Percentiles rank a stretch among this genome's conserved stretches.
Conservation (phyloP, 1,140 invertebrate genomes). For the Drosophila parabipectinata region DNA sequence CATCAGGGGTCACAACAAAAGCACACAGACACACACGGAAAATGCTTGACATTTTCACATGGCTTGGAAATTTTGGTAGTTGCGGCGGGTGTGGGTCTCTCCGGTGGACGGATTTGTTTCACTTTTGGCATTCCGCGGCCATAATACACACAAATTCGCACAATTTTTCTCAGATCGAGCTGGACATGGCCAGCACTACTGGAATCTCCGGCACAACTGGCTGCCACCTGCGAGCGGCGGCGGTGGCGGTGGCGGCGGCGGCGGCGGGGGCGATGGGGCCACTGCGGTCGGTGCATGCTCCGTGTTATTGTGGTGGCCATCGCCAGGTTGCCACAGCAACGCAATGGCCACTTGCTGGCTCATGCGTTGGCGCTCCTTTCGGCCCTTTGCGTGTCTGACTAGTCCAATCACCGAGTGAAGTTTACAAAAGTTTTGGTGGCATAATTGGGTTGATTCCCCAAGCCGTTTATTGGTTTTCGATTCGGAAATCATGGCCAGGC, state of each 20-base stretch:
- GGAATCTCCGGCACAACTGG: constrained; percentile 72
- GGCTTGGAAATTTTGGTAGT: constrained; percentile 9
- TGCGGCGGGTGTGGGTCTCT: constrained; percentile 43
- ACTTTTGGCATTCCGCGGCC: constrained; percentile 17
- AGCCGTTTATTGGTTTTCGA: constrained; percentile 66
- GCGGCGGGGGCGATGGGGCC: not conserved
- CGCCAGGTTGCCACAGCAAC: constrained; percentile 56
- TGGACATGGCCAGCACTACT: constrained; percentile 55
- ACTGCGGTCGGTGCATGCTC: constrained; percentile 70
- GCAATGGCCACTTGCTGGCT: constrained; percentile 53
- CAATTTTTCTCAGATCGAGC: constrained; percentile 23
- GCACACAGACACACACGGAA: constrained; percentile 16
- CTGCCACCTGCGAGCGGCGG: constrained; percentile 29
- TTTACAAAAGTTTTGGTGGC: constrained; percentile 56
- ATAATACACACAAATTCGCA: constrained; percentile 51
- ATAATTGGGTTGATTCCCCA: constrained; percentile 76
- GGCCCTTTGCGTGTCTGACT: constrained; percentile 53
- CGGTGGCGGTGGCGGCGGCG: not conserved
- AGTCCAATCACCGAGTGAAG: constrained; percentile 43
- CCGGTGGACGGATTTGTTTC: constrained; percentile 11
- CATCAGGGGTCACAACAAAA: constrained; percentile 25
- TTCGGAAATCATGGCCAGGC: constrained; percentile 34
- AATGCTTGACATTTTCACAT: constrained; percentile 60
- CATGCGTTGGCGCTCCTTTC: constrained; percentile 26
- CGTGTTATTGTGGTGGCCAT: constrained; percentile 77